Conservation (phyloP, 2,888 invertebrate genomes). For the Ellobium chinense region DNA sequence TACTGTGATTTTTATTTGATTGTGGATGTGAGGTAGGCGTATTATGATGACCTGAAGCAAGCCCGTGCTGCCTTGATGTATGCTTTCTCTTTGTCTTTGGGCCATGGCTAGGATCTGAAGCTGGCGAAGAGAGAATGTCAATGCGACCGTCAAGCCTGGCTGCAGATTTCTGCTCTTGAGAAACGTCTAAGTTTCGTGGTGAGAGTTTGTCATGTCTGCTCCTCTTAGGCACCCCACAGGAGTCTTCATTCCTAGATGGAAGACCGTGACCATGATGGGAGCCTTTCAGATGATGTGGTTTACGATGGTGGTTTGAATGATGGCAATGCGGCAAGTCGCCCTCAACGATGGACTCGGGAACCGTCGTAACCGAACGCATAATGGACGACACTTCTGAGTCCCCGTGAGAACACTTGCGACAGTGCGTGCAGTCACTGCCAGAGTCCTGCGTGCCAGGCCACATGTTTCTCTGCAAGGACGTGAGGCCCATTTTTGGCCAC, state of each 20-base stretch:
- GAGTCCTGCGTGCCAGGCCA: constrained; percentile 25
- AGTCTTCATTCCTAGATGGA: neutral
- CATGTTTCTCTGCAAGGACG: neutral
- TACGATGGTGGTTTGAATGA: neutral
- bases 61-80: neutral
- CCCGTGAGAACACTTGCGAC: constrained; percentile 8
- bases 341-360: neutral
- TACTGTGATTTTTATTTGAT: neutral
- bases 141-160: neutral
- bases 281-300: neutral
- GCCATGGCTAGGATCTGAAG: neutral
- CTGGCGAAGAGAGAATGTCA: neutral
- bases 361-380: constrained; percentile 12
- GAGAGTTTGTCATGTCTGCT: neutral
- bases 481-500: constrained; percentile 60
- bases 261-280: neutral
- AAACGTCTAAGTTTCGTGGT: neutral
- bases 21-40: constrained; percentile 5
- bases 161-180: neutral
- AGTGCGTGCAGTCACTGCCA: constrained; percentile 29
- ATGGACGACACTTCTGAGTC: constrained; percentile 43
- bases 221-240: too few relatives aligned
- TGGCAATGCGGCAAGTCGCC: neutral
- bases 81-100: constrained; percentile 6
- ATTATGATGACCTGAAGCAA: neutral